These are phyloP conservation scores for Melikaiella ostensackeni DNA, from an alignment of 2,888 invertebrate species.

Conservation along the genomic window DNA sequence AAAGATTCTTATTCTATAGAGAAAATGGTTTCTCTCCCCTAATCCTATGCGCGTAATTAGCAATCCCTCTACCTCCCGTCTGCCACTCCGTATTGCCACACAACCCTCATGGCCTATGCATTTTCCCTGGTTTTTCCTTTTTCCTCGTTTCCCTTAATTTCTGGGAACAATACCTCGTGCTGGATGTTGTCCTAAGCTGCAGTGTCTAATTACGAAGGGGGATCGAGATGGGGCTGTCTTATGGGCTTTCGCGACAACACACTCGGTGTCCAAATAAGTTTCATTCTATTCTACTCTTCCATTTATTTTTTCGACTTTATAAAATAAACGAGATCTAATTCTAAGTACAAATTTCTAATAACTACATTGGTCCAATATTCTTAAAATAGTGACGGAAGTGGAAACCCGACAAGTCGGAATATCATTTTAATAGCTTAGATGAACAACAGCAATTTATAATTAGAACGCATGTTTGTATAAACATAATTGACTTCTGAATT, in stretches of 20 bases:
- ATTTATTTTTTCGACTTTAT: neutral
- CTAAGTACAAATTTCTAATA: too few species aligned
- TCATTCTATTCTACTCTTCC: slow-evolving; percentile 36
- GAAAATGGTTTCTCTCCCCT: slow-evolving; percentile 67
- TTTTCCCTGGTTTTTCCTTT: slow-evolving; percentile 66
- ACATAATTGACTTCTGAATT: neutral
- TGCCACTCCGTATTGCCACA: slow-evolving; percentile 47
- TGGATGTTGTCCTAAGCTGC: slow-evolving; percentile 71
- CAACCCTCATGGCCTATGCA: slow-evolving; percentile 57
- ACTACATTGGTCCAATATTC: too few species aligned
- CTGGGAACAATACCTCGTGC: slow-evolving; percentile 69
- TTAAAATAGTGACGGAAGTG: too few species aligned
- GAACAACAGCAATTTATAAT: neutral
- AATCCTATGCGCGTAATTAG: slow-evolving; percentile 69
- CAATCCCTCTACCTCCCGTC: slow-evolving; percentile 63
- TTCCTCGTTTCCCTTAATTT: slow-evolving; percentile 73
- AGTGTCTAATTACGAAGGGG: slow-evolving; percentile 75
- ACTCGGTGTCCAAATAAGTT: slow-evolving; percentile 39
- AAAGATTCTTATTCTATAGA: slow-evolving; percentile 54
- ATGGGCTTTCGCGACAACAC: slow-evolving; percentile 42
- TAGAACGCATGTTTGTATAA: neutral
- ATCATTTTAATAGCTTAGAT: too few species aligned
- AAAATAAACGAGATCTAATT: neutral
- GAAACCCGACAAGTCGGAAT: too few species aligned
- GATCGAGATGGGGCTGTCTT: slow-evolving; percentile 42